Conservation (phyloP, 2,888 invertebrate species). For the Chromoteleia sp. region DNA sequence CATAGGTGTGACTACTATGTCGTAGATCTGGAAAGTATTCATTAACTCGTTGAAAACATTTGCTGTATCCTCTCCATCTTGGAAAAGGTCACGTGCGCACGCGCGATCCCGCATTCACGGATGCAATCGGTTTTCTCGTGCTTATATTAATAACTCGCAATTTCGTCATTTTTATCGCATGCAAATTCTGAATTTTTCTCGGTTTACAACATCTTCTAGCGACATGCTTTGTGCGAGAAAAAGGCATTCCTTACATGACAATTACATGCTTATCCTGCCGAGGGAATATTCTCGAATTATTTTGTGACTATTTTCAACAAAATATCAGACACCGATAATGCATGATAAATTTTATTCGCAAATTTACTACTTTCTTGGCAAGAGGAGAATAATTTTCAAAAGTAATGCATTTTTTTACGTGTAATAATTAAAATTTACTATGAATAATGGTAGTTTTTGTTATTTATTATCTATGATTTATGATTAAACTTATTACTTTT, state of each 20-base stretch:
- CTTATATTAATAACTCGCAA: conserved; percentile 72
- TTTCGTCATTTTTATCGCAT: conserved; percentile 71
- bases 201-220: conserved; percentile 56
- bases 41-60: conserved; percentile 72
- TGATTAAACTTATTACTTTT: too few relatives aligned
- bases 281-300: conserved; percentile 8
- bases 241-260: conserved; percentile 49
- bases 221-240: conserved; percentile 54
- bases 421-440: too few relatives aligned
- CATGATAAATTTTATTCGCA: too few relatives aligned
- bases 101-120: conserved; percentile 70
- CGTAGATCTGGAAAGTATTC: conserved; percentile 73
- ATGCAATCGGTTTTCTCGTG: conserved; percentile 71
- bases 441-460: too few relatives aligned
- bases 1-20: conserved; percentile 72
- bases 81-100: conserved; percentile 72
- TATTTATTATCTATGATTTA: too few relatives aligned
- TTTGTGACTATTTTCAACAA: conserved; percentile 16
- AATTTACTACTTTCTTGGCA: too few relatives aligned
- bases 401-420: too few relatives aligned
- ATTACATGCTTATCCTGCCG: conserved; percentile 37
- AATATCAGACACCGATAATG: too few relatives aligned
- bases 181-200: conserved; percentile 67
- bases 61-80: conserved; percentile 68
- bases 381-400: too few relatives aligned